Percentiles rank a stretch among this genome's conserved stretches.
These are phyloP conservation scores for Peromyscus eremicus DNA, from an alignment of 2,797 vertebrate species.

Conservation along the genomic window DNA sequence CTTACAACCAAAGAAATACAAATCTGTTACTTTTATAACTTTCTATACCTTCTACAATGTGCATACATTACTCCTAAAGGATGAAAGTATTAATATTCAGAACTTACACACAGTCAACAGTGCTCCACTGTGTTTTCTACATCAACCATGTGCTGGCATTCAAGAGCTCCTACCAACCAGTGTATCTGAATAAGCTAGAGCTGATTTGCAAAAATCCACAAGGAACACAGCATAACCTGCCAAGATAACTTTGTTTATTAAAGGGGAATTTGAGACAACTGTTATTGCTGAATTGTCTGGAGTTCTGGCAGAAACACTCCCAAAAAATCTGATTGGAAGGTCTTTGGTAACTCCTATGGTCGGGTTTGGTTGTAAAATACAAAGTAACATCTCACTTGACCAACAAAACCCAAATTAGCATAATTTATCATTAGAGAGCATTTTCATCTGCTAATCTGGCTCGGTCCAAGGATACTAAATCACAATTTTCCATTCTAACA, in stretches of 20 bases:
- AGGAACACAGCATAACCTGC: constrained; percentile 61
- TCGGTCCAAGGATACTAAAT: constrained; percentile 75
- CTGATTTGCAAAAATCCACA: constrained; percentile 73
- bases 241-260: constrained; percentile 78
- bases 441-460: constrained; percentile 79
- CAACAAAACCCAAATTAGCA: constrained; percentile 77
- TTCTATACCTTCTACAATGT: constrained; percentile 17
- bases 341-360: constrained; percentile 70
- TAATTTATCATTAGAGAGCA: constrained; percentile 79
- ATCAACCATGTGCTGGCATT: constrained; percentile 3
- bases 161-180: constrained; percentile 20
- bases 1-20: constrained; percentile 26
- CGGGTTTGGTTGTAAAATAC: constrained; percentile 73
- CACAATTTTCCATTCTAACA: constrained; percentile 82
- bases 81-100: background rate
- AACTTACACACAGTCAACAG: background rate
- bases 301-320: constrained; percentile 69
- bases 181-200: constrained; percentile 64
- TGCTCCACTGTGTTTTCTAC: constrained; percentile 12
- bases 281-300: constrained; percentile 67
- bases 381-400: constrained; percentile 78
- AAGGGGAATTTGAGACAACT: constrained; percentile 77
- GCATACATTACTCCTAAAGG: background rate
- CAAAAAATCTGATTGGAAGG: constrained; percentile 59
- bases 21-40: constrained; percentile 43